Evolutionary conservation across 1,140 invertebrate genomes (phyloP), one percentile per base, ranked within the genome.

Genomic region (Gonatopus flavifemur): DNA sequence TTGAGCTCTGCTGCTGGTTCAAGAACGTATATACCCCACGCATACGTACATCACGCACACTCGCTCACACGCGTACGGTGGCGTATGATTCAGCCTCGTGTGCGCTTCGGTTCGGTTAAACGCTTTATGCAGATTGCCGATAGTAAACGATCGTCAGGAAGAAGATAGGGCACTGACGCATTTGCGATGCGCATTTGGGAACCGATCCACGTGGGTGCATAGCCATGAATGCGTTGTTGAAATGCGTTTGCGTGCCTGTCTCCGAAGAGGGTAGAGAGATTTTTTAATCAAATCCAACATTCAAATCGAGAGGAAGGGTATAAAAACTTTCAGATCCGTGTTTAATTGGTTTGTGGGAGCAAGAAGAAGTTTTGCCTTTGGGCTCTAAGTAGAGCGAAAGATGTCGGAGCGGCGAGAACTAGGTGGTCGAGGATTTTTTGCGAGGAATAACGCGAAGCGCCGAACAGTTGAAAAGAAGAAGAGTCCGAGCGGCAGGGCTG

Each of bases 91-190:
- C 63, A 64, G 55, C 53, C 50, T 62, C n/a, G n/a, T n/a, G n/a
- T n/a, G n/a, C 53, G 64, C 51, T 55, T 69, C 60, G 54, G 55
- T 55, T 69, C 60, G 54, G 55, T 67, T 66, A 66, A 69, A 64
- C 59, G 64, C 58, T 69, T n/a, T 67, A 66, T 67, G 67, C 61
- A 67, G 59, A 66, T 69, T 69, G 62, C 52, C 61, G 62, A 66
- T 64, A 66, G 62, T 67, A 65, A 67, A 68, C 54, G 64, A 46
- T 51, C 53, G 54, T 37, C 57, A 46, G 49, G 59, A 62, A 60
- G 61, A 58, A 66, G 63, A 63, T 67, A 63, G 52, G 54, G 51
- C n/a, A n/a, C n/a, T n/a, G n/a, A n/a, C n/a, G n/a, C n/a, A n/a
- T n/a, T n/a, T n/a, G n/a, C n/a, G n/a, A n/a, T n/a, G n/a, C n/a